Base-by-base conservation (phyloP, 2,888 invertebrate species). In the Hirudinaria manillensis region DNA sequence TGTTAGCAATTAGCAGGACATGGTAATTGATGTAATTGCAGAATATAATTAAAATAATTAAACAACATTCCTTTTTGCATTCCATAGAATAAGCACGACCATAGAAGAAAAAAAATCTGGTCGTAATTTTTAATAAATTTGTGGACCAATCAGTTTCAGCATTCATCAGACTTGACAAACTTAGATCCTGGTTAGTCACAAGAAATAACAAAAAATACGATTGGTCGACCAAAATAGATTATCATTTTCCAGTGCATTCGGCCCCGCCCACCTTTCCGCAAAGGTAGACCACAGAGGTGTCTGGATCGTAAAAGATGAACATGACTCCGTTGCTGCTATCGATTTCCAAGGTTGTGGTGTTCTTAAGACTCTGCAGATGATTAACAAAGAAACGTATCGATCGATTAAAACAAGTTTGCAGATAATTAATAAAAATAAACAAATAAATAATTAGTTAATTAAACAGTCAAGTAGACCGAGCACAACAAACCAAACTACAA, bases 271-370 rank as follows among this genome's bases (percentile, higher is more conserved):
- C 90, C 88, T 91, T 91, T 78, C 90, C 91, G 78, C 89, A 89
- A 51, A 91, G 84, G 83, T 89, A 91, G 51, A 93, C 90, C 87
- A 96, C 90, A 82, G 91, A 92, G 34, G 93, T 93, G 85, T 97
- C 96, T 78, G 90, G 89, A 84, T 97, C 96, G 86, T 92, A 96
- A 83, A 92, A 93, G 0, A 95, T 95, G 86, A 94, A 94, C 75
- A 96, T 90, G 56, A 96, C 92, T n/a, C 88, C 88, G 80, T 89
- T 88, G 78, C 87, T 87, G 27, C 86, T 86, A 81, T 88, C 88
- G 76, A 88, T 81, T 74, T 87, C 87, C 73, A 87, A 86, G n/a
- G 77, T 78, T 16, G 76, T 68, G 3, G 79, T 75, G 70, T 79
- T 80, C 66, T 80, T 76, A 75, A 80, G 74, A 53, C 77, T 77